A percentile compares a stretch with the other conserved stretches of the same genome.
These are phyloP conservation scores for Malthinus seriepunctatus DNA, from an alignment of 2,888 invertebrate species.

Conservation along the genomic window DNA sequence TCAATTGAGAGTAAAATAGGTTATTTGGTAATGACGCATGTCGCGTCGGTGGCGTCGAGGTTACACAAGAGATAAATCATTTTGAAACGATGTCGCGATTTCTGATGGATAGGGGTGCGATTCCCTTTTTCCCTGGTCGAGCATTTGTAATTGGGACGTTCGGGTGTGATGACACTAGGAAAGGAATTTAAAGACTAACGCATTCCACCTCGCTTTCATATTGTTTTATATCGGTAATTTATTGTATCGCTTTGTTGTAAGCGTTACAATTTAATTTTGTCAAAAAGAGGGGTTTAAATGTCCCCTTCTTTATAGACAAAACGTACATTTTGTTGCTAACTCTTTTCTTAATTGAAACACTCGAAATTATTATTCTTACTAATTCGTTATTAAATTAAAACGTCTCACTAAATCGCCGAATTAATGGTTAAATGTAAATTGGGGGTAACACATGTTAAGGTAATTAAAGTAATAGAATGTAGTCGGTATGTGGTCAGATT, in stretches of 20 bases:
- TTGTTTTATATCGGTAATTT: conserved; percentile 56
- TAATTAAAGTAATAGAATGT: conserved; percentile 50
- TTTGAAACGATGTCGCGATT: conserved; percentile 40
- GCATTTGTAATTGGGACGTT: conserved; percentile 43
- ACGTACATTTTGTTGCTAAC: conserved; percentile 47
- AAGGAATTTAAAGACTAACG: conserved; percentile 53
- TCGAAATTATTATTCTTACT: conserved; percentile 42
- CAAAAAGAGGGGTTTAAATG: conserved; percentile 41
- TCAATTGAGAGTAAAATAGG: conserved; percentile 48
- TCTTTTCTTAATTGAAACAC: conserved; percentile 48
- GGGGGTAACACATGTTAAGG: conserved; percentile 47
- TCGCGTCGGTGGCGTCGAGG: conserved; percentile 45
- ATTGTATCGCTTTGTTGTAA: conserved; percentile 54
- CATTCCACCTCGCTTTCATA: conserved; percentile 52
- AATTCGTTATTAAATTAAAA: conserved; percentile 43
- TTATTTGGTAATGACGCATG: conserved; percentile 50
- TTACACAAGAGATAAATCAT: conserved; percentile 48
- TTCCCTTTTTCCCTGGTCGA: conserved; percentile 28
- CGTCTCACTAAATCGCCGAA: conserved; percentile 11
- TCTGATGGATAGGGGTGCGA: conserved; percentile 45
- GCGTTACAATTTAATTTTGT: conserved; percentile 51
- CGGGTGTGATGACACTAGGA: conserved; percentile 45
- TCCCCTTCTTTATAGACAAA: conserved; percentile 37
- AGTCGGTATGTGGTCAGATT: conserved; percentile 44
- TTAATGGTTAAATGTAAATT: conserved; percentile 31